Evolutionary conservation across 2,888 invertebrate species (phyloP).

Genomic region (Alentia gelatinosa): DNA sequence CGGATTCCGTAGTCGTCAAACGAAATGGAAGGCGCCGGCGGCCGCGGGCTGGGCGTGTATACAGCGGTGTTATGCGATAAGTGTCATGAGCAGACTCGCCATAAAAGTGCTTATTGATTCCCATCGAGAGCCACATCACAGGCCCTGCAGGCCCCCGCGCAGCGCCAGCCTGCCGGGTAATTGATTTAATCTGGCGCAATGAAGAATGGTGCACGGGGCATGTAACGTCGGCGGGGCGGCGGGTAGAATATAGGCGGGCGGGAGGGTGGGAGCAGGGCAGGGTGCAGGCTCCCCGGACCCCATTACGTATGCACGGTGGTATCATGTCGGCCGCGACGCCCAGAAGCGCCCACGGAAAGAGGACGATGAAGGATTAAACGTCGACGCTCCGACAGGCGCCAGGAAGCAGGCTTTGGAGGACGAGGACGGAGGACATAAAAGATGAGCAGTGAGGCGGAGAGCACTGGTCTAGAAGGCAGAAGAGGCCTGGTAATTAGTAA

Average conservation of each 20-base stretch:
- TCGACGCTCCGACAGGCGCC: background rate
- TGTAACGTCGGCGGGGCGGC: background rate
- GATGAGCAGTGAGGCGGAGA: background rate
- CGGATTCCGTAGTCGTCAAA: too few species aligned
- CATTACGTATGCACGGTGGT: background rate
- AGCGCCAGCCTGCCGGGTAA: background rate
- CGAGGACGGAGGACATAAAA: background rate
- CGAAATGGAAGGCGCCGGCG: background rate
- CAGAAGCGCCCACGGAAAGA: background rate
- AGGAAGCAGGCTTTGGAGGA: background rate
- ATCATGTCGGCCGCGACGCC: background rate
- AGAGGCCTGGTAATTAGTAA: background rate
- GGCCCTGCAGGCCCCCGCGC: background rate
- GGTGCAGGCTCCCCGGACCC: background rate
- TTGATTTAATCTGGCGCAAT: conserved; percentile 8
- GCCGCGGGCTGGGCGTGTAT: background rate
- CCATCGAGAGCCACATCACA: conserved; percentile 13
- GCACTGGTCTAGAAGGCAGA: background rate
- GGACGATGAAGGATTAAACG: background rate
- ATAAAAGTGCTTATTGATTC: conserved; percentile 30
- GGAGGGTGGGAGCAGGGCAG: background rate
- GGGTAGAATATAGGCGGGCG: background rate
- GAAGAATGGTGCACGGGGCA: background rate
- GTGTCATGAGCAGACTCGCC: conserved; percentile 34
- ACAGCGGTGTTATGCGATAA: background rate